Evolutionary conservation across 2,797 vertebrate genomes (phyloP).

Genomic region (Allobates femoralis): DNA sequence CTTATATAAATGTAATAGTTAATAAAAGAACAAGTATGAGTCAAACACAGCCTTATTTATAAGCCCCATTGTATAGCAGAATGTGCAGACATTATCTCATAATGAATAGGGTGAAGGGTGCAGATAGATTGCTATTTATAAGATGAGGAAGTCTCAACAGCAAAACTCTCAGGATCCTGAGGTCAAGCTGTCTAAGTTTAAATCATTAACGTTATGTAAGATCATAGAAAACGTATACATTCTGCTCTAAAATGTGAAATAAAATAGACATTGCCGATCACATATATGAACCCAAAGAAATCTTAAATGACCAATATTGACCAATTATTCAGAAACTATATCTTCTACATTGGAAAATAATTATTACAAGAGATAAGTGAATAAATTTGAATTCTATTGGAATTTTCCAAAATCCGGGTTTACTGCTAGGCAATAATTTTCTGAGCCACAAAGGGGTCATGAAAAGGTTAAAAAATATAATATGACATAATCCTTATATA

Average conservation of each 20-base stretch:
- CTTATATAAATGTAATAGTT: constrained; percentile 67
- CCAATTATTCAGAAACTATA: not conserved
- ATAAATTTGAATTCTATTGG: no score
- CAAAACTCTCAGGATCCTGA: constrained; percentile 65
- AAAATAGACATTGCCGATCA: constrained; percentile 50
- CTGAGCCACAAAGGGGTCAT: no score
- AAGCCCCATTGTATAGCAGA: constrained; percentile 70
- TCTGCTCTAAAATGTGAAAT: constrained; percentile 62
- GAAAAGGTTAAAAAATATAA: no score
- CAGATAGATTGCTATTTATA: constrained; percentile 75
- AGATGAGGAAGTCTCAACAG: constrained; percentile 67
- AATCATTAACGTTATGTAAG: constrained; percentile 71
- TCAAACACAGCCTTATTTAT: constrained; percentile 73
- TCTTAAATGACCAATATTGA: not conserved
- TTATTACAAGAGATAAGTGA: no score
- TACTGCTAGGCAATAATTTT: no score
- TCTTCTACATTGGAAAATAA: not conserved
- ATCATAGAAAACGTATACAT: constrained; percentile 66
- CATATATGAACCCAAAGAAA: not conserved
- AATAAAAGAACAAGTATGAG: constrained; percentile 71
- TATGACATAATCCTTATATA: no score
- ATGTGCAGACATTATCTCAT: constrained; percentile 81
- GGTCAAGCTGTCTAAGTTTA: constrained; percentile 72
- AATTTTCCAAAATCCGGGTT: no score
- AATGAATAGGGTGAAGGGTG: constrained; percentile 72